Conservation (phyloP, 2,797 vertebrate species). For the Cossypha caffra region DNA sequence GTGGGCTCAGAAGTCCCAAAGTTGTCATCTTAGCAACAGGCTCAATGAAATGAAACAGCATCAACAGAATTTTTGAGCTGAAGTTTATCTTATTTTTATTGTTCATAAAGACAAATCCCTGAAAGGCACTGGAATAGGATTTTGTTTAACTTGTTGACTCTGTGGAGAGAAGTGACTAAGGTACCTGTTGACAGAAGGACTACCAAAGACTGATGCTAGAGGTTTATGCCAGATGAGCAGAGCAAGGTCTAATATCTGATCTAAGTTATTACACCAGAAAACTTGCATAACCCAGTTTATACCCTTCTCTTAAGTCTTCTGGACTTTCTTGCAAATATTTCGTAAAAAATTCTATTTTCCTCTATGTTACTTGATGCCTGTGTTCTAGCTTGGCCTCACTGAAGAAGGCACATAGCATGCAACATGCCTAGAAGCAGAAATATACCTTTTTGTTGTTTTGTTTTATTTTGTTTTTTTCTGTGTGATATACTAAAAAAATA, state of each 20-base stretch:
- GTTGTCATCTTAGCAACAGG: conserved; percentile 14
- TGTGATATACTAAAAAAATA: neutral
- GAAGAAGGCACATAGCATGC: neutral
- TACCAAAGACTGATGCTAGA: neutral
- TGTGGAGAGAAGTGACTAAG: neutral
- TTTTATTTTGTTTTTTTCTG: neutral
- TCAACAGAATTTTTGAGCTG: neutral
- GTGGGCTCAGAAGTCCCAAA: conserved; percentile 18
- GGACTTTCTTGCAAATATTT: neutral
- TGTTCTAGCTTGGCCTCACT: neutral
- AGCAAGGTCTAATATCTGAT: neutral
- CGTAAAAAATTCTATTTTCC: neutral
- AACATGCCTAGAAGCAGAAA: neutral
- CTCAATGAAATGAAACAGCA: neutral
- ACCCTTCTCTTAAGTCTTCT: neutral
- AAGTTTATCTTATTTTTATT: neutral
- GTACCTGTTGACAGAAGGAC: neutral
- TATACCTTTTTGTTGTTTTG: neutral
- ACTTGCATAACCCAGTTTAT: neutral
- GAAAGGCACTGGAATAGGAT: neutral
- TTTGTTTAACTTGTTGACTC: neutral
- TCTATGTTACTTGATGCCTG: neutral
- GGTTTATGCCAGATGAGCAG: neutral
- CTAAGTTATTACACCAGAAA: neutral
- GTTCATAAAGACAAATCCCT: neutral